Conservation (phyloP, 2,797 vertebrate species). For the Artibeus lituratus region DNA sequence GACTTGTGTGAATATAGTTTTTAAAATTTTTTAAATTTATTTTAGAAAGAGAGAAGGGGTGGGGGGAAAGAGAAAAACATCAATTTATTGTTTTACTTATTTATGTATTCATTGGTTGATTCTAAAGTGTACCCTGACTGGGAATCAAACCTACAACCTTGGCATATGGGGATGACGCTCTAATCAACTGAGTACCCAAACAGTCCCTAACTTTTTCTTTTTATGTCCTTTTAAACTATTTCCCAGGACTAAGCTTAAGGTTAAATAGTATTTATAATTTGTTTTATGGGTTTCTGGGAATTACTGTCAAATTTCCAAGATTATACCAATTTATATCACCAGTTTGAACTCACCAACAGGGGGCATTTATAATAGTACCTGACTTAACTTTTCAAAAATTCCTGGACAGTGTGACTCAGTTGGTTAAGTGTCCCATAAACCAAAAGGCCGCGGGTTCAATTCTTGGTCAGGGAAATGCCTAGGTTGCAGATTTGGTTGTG, state of each 20-base stretch:
- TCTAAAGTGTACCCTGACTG: background rate
- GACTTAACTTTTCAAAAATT: background rate
- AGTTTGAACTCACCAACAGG: background rate
- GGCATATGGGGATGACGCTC: too few relatives aligned
- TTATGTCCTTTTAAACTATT: background rate
- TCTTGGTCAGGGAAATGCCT: background rate
- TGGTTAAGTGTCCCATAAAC: background rate
- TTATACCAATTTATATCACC: background rate
- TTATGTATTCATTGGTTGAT: background rate
- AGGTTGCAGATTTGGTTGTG: background rate
- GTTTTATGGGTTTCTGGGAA: conserved; percentile 5
- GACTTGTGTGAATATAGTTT: background rate
- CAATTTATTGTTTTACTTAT: background rate
- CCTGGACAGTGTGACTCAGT: background rate
- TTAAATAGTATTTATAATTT: background rate
- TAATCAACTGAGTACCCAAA: background rate
- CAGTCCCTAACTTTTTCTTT: background rate
- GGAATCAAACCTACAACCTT: background rate
- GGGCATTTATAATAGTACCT: background rate
- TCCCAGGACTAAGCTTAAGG: background rate
- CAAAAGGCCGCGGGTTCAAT: background rate
- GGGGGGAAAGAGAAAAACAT: background rate
- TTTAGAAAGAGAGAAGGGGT: background rate
- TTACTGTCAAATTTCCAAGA: background rate
- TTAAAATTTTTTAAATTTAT: background rate